Evolutionary conservation across 2,113 vertebrate species (phyloP).

Genomic region (Casuarius casuarius): DNA sequence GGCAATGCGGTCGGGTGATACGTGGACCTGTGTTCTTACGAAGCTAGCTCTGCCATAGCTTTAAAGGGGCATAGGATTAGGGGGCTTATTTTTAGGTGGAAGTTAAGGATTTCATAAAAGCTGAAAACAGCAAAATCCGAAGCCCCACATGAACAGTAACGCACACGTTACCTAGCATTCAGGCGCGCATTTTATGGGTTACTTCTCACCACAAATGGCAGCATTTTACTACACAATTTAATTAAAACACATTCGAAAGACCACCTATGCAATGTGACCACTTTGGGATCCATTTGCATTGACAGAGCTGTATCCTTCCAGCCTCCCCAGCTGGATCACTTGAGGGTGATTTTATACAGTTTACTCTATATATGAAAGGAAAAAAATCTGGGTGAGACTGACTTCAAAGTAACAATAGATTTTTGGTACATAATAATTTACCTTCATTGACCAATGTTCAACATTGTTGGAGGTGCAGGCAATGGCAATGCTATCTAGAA

Average conservation of each 20-base stretch:
- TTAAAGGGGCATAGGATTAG: not conserved
- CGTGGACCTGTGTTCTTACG: not conserved
- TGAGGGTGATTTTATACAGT: not conserved
- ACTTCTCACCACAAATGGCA: conserved; percentile 67
- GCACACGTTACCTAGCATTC: conserved; percentile 60
- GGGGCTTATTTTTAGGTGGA: conserved; percentile 33
- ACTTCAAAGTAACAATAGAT: not conserved
- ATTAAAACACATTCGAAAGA: conserved; percentile 62
- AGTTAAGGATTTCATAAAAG: conserved; percentile 31
- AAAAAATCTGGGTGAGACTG: not conserved
- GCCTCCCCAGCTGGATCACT: not conserved
- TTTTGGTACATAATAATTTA: not conserved
- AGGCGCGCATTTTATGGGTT: conserved; percentile 64
- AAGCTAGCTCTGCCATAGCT: not conserved
- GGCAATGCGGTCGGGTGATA: not conserved
- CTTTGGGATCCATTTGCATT: not conserved
- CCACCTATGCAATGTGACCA: conserved; percentile 44
- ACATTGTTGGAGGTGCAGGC: not conserved
- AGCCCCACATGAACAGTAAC: conserved; percentile 33
- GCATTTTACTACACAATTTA: conserved; percentile 59
- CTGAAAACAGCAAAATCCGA: conserved; percentile 50
- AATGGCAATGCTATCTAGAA: not conserved
- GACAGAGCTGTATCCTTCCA: not conserved
- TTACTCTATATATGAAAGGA: not conserved
- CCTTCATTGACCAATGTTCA: not conserved